Evolutionary conservation across 2,888 invertebrate species (phyloP).

Genomic region (Cacoxenus indagator): DNA sequence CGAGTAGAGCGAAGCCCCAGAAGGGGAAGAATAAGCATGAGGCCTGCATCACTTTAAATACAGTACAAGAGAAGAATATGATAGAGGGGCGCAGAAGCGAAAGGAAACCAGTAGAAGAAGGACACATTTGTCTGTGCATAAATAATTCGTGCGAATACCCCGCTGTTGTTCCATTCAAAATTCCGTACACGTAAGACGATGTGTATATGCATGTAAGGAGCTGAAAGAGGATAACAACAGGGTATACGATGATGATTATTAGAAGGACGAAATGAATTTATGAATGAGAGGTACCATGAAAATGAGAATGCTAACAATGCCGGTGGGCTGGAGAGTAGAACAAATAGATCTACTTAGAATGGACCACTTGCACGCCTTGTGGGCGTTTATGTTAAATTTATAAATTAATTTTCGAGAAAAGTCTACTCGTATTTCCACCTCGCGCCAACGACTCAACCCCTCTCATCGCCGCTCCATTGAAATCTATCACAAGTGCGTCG

Average conservation of each 20-base stretch:
- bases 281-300: no score
- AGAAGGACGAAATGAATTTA: no score
- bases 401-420: conserved; percentile 43
- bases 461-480: not conserved
- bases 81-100: not conserved
- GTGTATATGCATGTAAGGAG: no score
- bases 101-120: no score
- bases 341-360: not conserved
- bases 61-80: no score
- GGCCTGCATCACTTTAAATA: no score
- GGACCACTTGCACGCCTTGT: not conserved
- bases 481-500: not conserved
- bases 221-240: no score
- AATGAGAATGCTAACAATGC: no score
- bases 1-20: conserved; percentile 25
- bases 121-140: not conserved
- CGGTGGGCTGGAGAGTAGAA: no score
- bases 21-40: not conserved
- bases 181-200: not conserved
- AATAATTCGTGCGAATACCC: not conserved
- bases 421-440: conserved; percentile 16
- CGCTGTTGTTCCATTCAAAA: not conserved
- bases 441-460: conserved; percentile 10
- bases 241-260: no score
- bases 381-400: conserved; percentile 49